These are phyloP conservation scores for Tenualosa ilisha DNA, from an alignment of 2,797 vertebrate species.

Conservation along the genomic window DNA sequence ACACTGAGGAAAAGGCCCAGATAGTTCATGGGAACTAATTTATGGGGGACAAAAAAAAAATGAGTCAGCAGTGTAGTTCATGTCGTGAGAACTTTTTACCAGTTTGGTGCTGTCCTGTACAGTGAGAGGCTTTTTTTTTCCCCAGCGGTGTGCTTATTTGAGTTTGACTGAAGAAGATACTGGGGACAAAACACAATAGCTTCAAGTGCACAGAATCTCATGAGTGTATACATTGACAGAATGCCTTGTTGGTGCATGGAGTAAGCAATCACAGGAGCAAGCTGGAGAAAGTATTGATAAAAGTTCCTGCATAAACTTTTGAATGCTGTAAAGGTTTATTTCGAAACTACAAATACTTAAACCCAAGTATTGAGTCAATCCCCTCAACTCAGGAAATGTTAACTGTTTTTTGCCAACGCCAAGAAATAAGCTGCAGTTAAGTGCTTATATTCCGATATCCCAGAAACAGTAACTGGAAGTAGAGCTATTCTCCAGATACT, in stretches of 20 bases:
- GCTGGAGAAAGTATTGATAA: background rate
- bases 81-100: background rate
- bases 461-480: background rate
- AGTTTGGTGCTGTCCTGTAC: background rate
- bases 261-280: background rate
- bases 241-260: background rate
- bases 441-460: background rate
- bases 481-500: background rate
- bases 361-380: background rate
- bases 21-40: slow-evolving; percentile 5
- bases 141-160: background rate
- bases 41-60: background rate
- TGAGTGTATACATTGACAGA: background rate
- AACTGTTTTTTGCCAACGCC: background rate
- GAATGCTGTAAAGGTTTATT: background rate
- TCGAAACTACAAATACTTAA: background rate
- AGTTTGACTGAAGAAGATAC: background rate
- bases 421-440: no score
- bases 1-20: background rate
- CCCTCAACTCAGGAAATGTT: background rate
- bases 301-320: background rate
- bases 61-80: background rate
- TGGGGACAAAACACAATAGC: background rate
- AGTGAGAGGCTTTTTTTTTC: background rate
- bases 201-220: background rate